These are phyloP conservation scores for Microplitis mediator DNA, from an alignment of 1,140 invertebrate genomes.

Conservation along the genomic window DNA sequence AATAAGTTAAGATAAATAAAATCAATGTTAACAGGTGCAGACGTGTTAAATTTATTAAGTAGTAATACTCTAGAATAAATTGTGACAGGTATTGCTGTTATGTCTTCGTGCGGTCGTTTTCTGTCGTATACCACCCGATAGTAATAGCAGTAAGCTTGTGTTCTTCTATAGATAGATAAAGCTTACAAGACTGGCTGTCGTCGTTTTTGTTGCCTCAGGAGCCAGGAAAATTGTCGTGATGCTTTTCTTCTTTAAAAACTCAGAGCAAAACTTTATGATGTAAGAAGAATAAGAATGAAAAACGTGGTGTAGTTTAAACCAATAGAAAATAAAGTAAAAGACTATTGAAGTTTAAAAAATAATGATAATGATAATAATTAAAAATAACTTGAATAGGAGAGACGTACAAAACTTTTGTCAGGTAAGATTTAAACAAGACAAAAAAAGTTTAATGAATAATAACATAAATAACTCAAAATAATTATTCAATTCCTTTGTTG, in stretches of 20 bases:
- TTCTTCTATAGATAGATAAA: constrained; percentile 13
- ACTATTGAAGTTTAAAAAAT: neutral
- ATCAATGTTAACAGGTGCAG: neutral
- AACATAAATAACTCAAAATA: neutral
- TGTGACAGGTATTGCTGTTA: constrained; percentile 14
- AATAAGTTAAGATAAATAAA: neutral
- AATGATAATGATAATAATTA: neutral
- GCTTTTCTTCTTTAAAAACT: neutral
- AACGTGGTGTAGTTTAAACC: constrained; percentile 1
- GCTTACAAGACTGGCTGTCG: neutral
- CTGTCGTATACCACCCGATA: neutral
- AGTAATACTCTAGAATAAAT: constrained; percentile 9
- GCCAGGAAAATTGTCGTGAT: neutral
- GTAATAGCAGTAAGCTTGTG: constrained; percentile 4
- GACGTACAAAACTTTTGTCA: neutral
- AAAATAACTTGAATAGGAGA: neutral
- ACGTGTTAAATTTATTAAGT: constrained; percentile 1
- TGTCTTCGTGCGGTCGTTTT: constrained; percentile 9
- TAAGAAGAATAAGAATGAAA: constrained; percentile 15
- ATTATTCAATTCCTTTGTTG: too few relatives aligned
- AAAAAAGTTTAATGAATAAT: neutral
- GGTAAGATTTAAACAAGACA: too few relatives aligned
- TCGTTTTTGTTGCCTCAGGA: neutral
- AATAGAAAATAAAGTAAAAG: neutral
- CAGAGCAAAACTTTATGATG: constrained; percentile 9